Evolutionary conservation across 2,113 vertebrate species (phyloP).

Genomic region (Suricata suricatta): DNA sequence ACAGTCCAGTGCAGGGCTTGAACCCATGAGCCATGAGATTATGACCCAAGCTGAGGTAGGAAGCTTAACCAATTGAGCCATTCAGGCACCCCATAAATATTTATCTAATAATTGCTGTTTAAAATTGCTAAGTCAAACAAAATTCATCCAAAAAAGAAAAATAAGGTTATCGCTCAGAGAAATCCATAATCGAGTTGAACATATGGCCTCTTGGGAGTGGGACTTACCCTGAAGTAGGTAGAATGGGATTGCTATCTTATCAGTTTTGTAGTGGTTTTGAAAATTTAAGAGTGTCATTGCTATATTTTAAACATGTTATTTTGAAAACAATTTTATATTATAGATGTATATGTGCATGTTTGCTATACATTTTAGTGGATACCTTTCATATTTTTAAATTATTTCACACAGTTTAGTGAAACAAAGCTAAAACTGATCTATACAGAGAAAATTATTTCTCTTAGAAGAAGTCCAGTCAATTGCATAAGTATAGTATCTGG

Average conservation of each 20-base stretch:
- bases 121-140: not conserved
- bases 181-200: not conserved
- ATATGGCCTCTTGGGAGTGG: not conserved
- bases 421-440: not conserved
- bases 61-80: too few species aligned
- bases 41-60: too few species aligned
- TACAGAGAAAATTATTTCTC: constrained; percentile 1
- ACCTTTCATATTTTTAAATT: not conserved
- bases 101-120: not conserved
- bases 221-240: fast-evolving
- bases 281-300: not conserved
- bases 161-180: not conserved
- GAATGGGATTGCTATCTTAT: not conserved
- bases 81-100: not conserved
- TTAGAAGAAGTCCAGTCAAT: not conserved
- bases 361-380: not conserved
- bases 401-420: not conserved
- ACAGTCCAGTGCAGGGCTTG: too few species aligned
- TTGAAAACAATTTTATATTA: not conserved
- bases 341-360: not conserved
- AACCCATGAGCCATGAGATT: too few species aligned
- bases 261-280: not conserved
- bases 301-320: not conserved
- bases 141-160: not conserved
- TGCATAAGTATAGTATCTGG: not conserved